phyloP scores from a whole-genome alignment of 2,888 invertebrate species.

The Dromius quadrimaculatus region DNA sequence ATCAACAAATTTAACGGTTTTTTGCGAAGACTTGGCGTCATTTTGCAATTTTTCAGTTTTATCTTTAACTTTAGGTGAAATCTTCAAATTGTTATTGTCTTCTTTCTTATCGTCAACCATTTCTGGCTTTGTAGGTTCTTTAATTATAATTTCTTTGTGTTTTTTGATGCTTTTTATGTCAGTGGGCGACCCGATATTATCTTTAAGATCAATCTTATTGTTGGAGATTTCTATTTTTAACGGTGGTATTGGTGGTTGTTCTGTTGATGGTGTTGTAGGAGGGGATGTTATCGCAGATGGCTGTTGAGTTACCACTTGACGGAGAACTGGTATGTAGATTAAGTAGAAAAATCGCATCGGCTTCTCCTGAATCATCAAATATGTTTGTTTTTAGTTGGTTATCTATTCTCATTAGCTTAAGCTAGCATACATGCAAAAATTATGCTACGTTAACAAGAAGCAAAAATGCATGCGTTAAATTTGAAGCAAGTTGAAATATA shows the following conservation, averaged over 20 bases:
- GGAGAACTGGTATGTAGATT: constrained; percentile 67
- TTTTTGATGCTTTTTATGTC: constrained; percentile 17
- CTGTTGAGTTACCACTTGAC: constrained; percentile 62
- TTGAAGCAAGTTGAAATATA: no score
- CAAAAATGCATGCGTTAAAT: background rate
- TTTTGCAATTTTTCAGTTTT: constrained; percentile 10
- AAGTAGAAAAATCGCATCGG: constrained; percentile 77
- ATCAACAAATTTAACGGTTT: constrained; percentile 31
- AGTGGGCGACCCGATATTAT: background rate
- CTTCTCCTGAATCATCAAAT: constrained; percentile 66
- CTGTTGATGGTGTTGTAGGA: constrained; percentile 43
- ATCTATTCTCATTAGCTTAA: no score
- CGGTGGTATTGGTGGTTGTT: constrained; percentile 30
- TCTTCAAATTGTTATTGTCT: constrained; percentile 33
- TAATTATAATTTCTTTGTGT: constrained; percentile 23
- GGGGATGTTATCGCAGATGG: constrained; percentile 48
- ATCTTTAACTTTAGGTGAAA: constrained; percentile 21
- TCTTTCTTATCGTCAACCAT: constrained; percentile 30
- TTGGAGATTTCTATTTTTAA: constrained; percentile 39
- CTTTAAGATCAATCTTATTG: constrained; percentile 12
- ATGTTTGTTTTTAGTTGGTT: constrained; percentile 3
- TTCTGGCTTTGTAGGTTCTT: constrained; percentile 36
- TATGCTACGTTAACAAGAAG: background rate
- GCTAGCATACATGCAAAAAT: constrained; percentile 5
- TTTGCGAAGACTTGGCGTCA: constrained; percentile 4